Evolutionary conservation across 2,113 vertebrate genomes (phyloP).

Genomic region (Proteles cristata): DNA sequence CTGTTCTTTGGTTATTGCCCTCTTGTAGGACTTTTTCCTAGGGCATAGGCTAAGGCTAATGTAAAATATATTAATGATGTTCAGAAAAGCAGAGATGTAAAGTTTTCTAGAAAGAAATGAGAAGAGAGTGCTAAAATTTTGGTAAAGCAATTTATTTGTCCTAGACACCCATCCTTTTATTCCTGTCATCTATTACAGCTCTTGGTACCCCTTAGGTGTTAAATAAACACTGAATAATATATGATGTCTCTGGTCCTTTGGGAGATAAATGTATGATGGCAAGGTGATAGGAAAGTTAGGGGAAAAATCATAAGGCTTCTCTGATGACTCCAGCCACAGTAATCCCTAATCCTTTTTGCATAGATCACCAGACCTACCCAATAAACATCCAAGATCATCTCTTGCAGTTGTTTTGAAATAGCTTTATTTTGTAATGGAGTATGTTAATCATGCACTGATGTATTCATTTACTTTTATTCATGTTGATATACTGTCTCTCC

Average conservation of each 20-base stretch:
- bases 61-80: neutral
- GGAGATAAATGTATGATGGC: neutral
- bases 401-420: neutral
- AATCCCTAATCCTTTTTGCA: neutral
- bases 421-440: neutral
- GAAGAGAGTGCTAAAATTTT: neutral
- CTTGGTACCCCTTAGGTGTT: neutral
- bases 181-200: neutral
- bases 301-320: neutral
- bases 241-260: neutral
- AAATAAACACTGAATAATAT: neutral
- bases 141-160: neutral
- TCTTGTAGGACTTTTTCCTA: neutral
- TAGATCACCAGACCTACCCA: neutral
- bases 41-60: neutral
- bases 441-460: neutral
- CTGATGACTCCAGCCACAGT: neutral
- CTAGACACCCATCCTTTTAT: neutral
- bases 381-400: neutral
- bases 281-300: neutral
- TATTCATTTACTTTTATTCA: constrained; percentile 4
- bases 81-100: constrained; percentile 12
- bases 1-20: neutral
- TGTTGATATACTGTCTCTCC: neutral
- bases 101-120: neutral